Evolutionary conservation across 64 coral and sea anemone species (phyloP).

Genomic region (Catalaphyllia jardinei): DNA sequence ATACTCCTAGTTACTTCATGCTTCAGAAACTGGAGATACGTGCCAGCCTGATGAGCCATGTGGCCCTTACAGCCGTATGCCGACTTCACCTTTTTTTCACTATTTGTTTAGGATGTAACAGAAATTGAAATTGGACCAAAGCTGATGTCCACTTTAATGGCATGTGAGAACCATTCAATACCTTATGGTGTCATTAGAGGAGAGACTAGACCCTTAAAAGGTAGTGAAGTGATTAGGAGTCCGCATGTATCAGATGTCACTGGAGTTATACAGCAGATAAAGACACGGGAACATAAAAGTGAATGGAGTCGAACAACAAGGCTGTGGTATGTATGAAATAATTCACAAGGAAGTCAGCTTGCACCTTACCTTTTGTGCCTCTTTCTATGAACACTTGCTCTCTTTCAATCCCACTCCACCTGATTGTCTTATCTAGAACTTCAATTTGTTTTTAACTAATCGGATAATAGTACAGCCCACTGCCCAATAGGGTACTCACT

Average conservation of each 20-base stretch:
- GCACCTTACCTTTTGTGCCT: too few species aligned
- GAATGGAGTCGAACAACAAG: constrained; percentile 85
- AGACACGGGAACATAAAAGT: constrained; percentile 75
- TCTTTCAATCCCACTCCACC: not conserved
- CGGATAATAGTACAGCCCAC: too few species aligned
- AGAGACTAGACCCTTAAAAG: constrained; percentile 63
- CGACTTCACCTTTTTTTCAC: too few species aligned
- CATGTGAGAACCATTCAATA: constrained; percentile 50
- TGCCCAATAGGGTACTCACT: too few species aligned
- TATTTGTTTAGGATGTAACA: constrained; percentile 52
- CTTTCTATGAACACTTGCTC: not conserved
- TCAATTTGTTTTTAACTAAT: too few species aligned
- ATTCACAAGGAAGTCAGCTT: too few species aligned
- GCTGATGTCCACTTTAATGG: constrained; percentile 26
- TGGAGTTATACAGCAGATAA: constrained; percentile 76
- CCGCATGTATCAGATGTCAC: constrained; percentile 49
- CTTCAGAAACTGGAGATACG: too few species aligned
- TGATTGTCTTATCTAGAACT: too few species aligned
- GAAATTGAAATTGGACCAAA: constrained; percentile 67
- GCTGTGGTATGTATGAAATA: constrained; percentile 60
- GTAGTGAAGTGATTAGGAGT: constrained; percentile 55
- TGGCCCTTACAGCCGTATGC: too few species aligned
- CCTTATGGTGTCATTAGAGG: constrained; percentile 83
- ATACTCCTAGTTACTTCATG: too few species aligned
- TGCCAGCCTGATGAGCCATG: too few species aligned